These are phyloP conservation scores for Choristoneura fumiferana DNA, from an alignment of 1,140 invertebrate species.

Conservation along the genomic window DNA sequence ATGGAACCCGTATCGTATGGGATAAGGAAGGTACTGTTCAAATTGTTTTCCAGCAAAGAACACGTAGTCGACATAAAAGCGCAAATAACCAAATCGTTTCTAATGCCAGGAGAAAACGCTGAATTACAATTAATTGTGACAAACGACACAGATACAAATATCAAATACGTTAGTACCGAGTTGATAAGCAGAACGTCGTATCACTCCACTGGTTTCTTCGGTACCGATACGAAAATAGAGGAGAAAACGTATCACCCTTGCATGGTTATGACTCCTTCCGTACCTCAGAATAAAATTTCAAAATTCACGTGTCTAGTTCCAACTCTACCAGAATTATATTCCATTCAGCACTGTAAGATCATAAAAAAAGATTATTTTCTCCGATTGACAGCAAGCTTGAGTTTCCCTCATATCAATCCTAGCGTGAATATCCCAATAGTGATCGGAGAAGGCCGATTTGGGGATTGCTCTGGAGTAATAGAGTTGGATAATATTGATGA, in stretches of 20 bases:
- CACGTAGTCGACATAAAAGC: conserved; percentile 37
- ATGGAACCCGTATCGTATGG: conserved; percentile 30
- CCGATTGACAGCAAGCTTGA: background rate
- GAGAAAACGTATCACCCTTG: background rate
- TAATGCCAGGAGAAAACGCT: conserved; percentile 33
- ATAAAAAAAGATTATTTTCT: background rate
- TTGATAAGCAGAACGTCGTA: background rate
- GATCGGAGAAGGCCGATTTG: background rate
- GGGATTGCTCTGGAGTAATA: background rate
- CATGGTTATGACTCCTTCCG: background rate
- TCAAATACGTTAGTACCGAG: conserved; percentile 12
- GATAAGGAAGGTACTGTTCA: conserved; percentile 35
- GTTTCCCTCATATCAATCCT: background rate
- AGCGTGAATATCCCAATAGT: background rate
- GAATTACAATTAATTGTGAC: conserved; percentile 34
- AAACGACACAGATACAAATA: conserved; percentile 34
- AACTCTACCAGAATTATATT: background rate
- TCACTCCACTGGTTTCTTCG: background rate
- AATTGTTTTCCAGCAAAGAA: conserved; percentile 30
- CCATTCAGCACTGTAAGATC: background rate
- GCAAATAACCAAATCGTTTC: conserved; percentile 30
- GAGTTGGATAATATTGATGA: background rate
- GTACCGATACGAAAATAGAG: background rate
- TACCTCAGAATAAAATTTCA: background rate
- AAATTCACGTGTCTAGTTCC: background rate